A percentile compares a stretch with the other conserved stretches of the same genome.
These are phyloP conservation scores for Lepetodrilus schrolli DNA, from an alignment of 2,888 invertebrate species.

Conservation along the genomic window DNA sequence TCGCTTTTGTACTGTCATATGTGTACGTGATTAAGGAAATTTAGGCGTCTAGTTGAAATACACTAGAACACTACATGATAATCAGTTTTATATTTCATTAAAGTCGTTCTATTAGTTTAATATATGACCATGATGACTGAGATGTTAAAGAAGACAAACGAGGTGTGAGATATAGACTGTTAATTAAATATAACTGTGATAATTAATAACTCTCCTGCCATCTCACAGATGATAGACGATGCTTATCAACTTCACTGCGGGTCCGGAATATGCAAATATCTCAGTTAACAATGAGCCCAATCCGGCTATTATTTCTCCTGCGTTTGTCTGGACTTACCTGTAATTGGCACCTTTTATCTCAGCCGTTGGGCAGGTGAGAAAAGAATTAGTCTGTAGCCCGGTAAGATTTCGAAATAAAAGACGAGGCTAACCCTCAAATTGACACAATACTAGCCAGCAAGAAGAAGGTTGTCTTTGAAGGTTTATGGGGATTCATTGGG, in stretches of 20 bases:
- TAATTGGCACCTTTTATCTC: slow-evolving; percentile 20
- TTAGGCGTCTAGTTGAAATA: no score
- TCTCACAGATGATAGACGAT: not conserved
- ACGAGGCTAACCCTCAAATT: not conserved
- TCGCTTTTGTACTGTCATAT: no score
- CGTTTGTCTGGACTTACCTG: slow-evolving; percentile 7
- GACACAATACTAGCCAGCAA: not conserved
- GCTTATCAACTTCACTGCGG: not conserved
- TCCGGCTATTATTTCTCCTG: not conserved
- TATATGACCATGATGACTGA: no score
- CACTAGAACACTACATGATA: no score
- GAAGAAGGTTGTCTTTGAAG: not conserved
- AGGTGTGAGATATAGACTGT: no score
- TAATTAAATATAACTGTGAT: no score
- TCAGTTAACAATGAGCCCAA: not conserved
- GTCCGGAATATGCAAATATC: not conserved
- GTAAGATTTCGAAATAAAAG: slow-evolving; percentile 13
- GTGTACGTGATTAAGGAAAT: no score
- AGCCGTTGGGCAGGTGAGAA: not conserved
- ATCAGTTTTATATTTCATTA: no score
- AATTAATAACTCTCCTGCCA: no score
- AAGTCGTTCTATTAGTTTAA: no score
- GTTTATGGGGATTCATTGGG: not conserved
- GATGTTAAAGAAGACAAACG: no score
- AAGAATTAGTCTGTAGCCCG: not conserved